These are phyloP conservation scores for Pangasius mekongensis DNA, from an alignment of 2,797 vertebrate genomes.

Conservation along the genomic window DNA sequence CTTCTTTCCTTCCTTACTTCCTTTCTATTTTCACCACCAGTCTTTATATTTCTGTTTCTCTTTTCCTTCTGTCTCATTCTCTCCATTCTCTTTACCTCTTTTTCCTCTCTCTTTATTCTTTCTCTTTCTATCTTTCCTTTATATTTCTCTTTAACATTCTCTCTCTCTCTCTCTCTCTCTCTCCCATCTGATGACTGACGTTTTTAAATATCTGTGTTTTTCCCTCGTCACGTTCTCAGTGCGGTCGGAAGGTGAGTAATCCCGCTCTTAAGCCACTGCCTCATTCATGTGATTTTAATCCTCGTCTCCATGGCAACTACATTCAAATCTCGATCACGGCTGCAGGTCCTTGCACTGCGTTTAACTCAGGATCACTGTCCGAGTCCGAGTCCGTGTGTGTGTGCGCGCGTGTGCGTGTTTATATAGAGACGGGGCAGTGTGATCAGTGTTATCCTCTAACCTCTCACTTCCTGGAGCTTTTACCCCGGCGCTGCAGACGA, in stretches of 20 bases:
- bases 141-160: neutral
- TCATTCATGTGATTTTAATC: conserved; percentile 49
- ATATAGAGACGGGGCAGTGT: neutral
- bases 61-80: neutral
- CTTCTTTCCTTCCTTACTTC: neutral
- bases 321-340: conserved; percentile 65
- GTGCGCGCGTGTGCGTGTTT: conserved; percentile 11
- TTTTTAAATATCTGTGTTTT: neutral
- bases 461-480: conserved; percentile 22
- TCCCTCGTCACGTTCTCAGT: neutral
- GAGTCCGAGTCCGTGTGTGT: conserved; percentile 13
- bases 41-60: neutral
- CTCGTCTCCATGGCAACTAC: conserved; percentile 54
- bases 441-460: conserved; percentile 8
- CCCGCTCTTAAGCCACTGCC: conserved; percentile 16
- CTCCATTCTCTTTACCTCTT: neutral
- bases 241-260: conserved; percentile 34
- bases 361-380: neutral
- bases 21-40: neutral
- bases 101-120: no score
- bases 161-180: neutral
- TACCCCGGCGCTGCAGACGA: neutral
- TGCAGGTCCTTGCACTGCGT: conserved; percentile 39
- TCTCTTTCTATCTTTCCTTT: neutral
- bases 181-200: neutral